Evolutionary conservation across 2,797 vertebrate genomes (phyloP).

Genomic region (Siniperca obscura): DNA sequence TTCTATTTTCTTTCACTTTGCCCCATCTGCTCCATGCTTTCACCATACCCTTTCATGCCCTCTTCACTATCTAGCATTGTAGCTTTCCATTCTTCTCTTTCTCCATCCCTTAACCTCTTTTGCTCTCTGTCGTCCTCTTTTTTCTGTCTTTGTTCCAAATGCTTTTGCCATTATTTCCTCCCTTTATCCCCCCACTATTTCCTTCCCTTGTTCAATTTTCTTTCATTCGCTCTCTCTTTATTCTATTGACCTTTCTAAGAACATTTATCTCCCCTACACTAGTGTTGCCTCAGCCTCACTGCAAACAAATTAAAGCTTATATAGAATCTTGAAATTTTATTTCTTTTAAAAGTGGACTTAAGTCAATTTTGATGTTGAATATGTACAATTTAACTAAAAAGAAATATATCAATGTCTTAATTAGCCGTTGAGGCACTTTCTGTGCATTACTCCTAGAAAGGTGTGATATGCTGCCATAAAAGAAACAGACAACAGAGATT

Average conservation of each 20-base stretch:
- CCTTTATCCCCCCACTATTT: constrained; percentile 39
- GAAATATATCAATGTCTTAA: background rate
- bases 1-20: constrained; percentile 44
- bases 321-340: background rate
- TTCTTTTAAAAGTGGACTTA: background rate
- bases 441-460: background rate
- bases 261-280: constrained; percentile 20
- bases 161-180: constrained; percentile 39
- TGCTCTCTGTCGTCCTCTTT: constrained; percentile 9
- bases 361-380: background rate
- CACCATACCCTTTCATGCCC: constrained; percentile 29
- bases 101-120: constrained; percentile 41
- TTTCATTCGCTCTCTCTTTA: constrained; percentile 47
- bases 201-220: constrained; percentile 48
- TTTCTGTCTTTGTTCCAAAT: constrained; percentile 37
- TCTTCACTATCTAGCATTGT: constrained; percentile 20
- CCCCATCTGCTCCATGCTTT: constrained; percentile 15
- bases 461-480: background rate
- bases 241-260: constrained; percentile 35
- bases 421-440: background rate
- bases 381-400: background rate
- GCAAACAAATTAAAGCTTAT: background rate
- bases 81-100: constrained; percentile 35
- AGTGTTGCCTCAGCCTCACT: constrained; percentile 2
- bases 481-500: background rate